These are phyloP conservation scores for Pseudotriccus pelzelni DNA, from an alignment of 2,797 vertebrate species.

Conservation along the genomic window DNA sequence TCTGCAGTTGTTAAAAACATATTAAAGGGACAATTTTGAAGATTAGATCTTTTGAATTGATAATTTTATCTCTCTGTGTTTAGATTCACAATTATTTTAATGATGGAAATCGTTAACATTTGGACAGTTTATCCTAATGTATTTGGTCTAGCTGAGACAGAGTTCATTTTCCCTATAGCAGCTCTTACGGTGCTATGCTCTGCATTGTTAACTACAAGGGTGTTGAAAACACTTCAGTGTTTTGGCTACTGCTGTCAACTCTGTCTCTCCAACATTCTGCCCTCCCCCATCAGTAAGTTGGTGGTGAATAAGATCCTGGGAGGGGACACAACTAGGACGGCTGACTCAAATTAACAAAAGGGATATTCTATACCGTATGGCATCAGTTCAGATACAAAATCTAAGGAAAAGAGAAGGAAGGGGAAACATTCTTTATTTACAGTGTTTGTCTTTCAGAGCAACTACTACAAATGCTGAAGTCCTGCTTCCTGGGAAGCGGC, in stretches of 20 bases:
- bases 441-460: not conserved
- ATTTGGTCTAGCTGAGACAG: not conserved
- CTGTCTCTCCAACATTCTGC: not conserved
- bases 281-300: not conserved
- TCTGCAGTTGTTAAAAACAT: not conserved
- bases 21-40: accelerated
- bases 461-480: not conserved
- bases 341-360: not conserved
- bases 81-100: not conserved
- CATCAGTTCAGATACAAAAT: not conserved
- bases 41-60: not conserved
- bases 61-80: not conserved
- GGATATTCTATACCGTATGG: not conserved
- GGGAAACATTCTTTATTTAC: not conserved
- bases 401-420: not conserved
- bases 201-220: not conserved
- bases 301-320: too few species aligned
- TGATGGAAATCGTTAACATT: not conserved
- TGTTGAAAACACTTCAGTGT: not conserved
- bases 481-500: not conserved
- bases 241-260: not conserved
- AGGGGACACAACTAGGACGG: not conserved
- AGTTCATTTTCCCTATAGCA: not conserved
- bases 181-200: not conserved
- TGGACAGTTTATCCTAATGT: accelerated